Conservation (phyloP, 2,797 vertebrate genomes). For the Oreortyx pictus region DNA sequence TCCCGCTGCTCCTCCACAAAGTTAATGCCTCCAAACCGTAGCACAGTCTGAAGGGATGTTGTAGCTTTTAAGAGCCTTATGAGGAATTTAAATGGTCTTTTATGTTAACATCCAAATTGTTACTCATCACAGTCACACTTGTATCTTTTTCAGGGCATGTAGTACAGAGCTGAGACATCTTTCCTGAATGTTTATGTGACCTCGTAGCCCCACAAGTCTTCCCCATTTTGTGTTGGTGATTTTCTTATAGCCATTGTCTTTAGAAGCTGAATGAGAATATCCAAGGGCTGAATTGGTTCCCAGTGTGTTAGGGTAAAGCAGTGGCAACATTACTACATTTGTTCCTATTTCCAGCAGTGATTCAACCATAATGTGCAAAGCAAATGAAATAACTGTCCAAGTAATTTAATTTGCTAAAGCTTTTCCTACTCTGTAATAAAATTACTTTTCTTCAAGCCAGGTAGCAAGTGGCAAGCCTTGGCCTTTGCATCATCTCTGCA, state of each 20-base stretch:
- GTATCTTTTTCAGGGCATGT: neutral
- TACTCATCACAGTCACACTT: neutral
- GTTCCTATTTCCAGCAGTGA: conserved; percentile 3
- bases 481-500: neutral
- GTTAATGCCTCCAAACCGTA: conserved; percentile 19
- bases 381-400: conserved; percentile 24
- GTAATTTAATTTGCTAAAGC: conserved; percentile 46
- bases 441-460: conserved; percentile 27
- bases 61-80: neutral
- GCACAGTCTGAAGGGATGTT: neutral
- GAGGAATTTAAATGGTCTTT: conserved; percentile 20
- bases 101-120: conserved; percentile 7
- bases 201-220: neutral
- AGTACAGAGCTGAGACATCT: neutral
- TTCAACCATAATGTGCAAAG: conserved; percentile 20
- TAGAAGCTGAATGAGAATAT: neutral
- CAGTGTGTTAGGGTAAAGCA: neutral
- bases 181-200: neutral
- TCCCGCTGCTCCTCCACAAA: neutral
- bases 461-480: neutral
- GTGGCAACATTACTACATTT: conserved; percentile 8
- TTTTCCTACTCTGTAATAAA: conserved; percentile 37
- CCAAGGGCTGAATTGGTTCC: neutral
- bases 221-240: neutral
- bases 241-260: neutral